A percentile compares a stretch with the other conserved stretches of the same genome.
Conservation (phyloP, 1,140 invertebrate species). For the Lycorma delicatula region DNA sequence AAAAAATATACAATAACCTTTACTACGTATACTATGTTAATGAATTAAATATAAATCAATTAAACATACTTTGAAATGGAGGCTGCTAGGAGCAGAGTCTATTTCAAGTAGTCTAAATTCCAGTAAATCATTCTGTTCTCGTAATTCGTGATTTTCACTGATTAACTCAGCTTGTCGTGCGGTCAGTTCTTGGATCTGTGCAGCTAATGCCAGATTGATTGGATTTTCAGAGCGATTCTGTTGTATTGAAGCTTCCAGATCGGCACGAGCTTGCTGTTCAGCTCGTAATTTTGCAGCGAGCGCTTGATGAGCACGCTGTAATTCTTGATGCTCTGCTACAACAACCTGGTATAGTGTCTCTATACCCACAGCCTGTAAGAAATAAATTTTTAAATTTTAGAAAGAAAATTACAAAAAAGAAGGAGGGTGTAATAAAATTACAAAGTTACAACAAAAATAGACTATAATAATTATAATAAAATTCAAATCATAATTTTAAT, state of each 20-base stretch:
- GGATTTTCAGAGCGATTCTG: slow-evolving; percentile 17
- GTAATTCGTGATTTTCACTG: slow-evolving; percentile 35
- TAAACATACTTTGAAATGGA: slow-evolving; percentile 8
- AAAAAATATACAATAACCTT: too few relatives aligned
- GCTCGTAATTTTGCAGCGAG: slow-evolving; percentile 16
- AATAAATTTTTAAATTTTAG: background rate
- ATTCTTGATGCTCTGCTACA: slow-evolving; percentile 26
- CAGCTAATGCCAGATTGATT: slow-evolving; percentile 24
- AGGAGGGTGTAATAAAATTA: too few relatives aligned
- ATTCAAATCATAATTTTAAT: background rate
- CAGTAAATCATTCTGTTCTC: slow-evolving; percentile 40
- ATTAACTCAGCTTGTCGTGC: slow-evolving; percentile 34
- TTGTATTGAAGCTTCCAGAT: slow-evolving; percentile 10
- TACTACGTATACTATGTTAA: too few relatives aligned
- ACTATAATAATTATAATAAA: too few relatives aligned
- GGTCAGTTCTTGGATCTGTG: slow-evolving; percentile 17
- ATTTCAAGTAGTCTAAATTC: slow-evolving; percentile 42
- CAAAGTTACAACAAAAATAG: background rate
- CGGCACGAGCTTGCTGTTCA: slow-evolving; percentile 18
- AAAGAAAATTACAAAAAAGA: too few relatives aligned
- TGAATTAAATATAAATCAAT: too few relatives aligned
- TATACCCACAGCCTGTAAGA: slow-evolving; percentile 25
- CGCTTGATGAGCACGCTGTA: slow-evolving; percentile 20
- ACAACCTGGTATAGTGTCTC: slow-evolving; percentile 28
- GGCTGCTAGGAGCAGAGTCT: slow-evolving; percentile 26